Conservation (phyloP, 2,113 vertebrate genomes). For the Petroica traversi region DNA sequence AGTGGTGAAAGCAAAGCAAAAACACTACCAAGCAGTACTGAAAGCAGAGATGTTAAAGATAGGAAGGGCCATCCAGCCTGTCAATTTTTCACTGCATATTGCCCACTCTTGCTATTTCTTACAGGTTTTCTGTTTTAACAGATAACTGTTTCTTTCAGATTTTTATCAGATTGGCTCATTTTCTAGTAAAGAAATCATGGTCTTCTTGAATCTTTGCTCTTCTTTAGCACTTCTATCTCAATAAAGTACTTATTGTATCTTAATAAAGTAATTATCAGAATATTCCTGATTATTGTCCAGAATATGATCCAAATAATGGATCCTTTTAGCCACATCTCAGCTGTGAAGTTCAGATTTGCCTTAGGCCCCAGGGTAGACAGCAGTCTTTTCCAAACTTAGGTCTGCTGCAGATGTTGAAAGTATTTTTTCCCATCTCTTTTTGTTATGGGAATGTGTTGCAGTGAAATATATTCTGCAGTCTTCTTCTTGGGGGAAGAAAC, state of each 20-base stretch:
- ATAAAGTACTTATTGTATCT: not conserved
- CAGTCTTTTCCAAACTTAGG: not conserved
- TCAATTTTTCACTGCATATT: not conserved
- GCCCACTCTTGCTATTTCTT: not conserved
- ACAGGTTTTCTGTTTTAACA: not conserved
- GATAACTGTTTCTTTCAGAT: not conserved
- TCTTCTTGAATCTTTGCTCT: not conserved
- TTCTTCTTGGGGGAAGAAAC: not conserved
- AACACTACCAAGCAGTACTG: not conserved
- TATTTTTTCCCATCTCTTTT: not conserved
- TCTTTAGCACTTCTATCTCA: not conserved
- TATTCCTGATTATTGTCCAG: not conserved
- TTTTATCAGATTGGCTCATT: not conserved
- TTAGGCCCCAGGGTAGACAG: not conserved
- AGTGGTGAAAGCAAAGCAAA: not conserved
- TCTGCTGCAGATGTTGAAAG: not conserved
- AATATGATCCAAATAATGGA: not conserved
- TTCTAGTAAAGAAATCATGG: not conserved
- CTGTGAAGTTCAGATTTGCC: not conserved
- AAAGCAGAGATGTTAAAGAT: not conserved
- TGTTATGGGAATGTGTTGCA: not conserved
- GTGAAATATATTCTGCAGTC: not conserved
- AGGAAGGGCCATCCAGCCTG: not conserved
- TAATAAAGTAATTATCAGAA: not conserved
- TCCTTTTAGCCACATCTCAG: not conserved